Evolutionary conservation across 2,113 vertebrate species (phyloP).

Genomic region (Zootoca vivipara): DNA sequence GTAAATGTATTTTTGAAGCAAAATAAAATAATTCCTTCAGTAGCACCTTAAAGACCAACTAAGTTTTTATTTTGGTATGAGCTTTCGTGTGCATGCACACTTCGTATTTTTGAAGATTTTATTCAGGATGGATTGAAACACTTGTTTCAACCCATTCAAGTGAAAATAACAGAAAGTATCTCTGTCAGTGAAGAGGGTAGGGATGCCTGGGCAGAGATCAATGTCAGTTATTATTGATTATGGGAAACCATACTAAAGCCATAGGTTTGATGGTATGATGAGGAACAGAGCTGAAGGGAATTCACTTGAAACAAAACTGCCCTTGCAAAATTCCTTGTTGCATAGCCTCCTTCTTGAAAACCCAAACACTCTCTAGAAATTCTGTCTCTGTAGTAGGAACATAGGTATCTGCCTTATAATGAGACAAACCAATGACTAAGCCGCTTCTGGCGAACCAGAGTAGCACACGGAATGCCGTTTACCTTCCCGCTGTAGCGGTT

Average conservation of each 20-base stretch:
- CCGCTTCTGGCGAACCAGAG: too few relatives aligned
- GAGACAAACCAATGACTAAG: too few relatives aligned
- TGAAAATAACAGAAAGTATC: neutral
- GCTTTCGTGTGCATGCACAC: too few relatives aligned
- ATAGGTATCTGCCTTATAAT: too few relatives aligned
- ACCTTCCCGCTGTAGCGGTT: too few relatives aligned
- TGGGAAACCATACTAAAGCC: neutral
- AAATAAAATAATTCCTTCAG: too few relatives aligned
- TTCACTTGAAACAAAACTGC: neutral
- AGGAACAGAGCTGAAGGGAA: neutral
- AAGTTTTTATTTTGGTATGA: too few relatives aligned
- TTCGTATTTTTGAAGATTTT: neutral
- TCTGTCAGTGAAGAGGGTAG: neutral
- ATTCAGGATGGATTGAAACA: neutral
- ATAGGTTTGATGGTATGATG: neutral
- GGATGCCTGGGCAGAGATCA: neutral
- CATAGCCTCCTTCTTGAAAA: neutral
- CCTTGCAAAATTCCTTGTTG: neutral
- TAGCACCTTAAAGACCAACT: too few relatives aligned
- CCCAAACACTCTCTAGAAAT: neutral
- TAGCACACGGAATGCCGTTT: too few relatives aligned
- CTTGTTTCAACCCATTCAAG: neutral
- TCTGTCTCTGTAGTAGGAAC: neutral
- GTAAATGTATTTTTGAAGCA: neutral
- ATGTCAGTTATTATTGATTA: neutral